Percentiles rank a stretch among this genome's conserved stretches.
phyloP scores from a whole-genome alignment of 1,140 invertebrate genomes.

The Limonius californicus region DNA sequence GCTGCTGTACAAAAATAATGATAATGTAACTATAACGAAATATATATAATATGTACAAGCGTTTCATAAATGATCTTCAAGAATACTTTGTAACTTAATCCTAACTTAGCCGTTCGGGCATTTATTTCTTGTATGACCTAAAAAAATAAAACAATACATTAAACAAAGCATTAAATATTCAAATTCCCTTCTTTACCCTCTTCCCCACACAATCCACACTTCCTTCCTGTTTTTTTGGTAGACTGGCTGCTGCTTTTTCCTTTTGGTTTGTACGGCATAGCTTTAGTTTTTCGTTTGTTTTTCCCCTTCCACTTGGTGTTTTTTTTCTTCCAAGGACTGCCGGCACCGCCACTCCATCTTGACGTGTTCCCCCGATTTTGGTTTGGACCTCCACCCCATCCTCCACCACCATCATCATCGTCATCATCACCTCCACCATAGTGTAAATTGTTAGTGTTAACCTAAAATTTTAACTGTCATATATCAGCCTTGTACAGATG shows the following conservation, averaged over 20 bases:
- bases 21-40: too few species aligned
- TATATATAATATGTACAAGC: too few species aligned
- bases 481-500: background rate
- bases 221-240: conserved; percentile 30
- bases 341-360: background rate
- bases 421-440: conserved; percentile 27
- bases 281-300: conserved; percentile 24
- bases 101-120: conserved; percentile 26
- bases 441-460: background rate
- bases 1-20: too few species aligned
- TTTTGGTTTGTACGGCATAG: conserved; percentile 20
- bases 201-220: conserved; percentile 41
- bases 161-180: too few species aligned
- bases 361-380: background rate
- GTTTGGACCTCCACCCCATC: conserved; percentile 17
- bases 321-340: conserved; percentile 10
- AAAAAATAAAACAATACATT: conserved; percentile 8
- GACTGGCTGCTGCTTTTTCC: background rate
- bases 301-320: conserved; percentile 18
- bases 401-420: conserved; percentile 22
- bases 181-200: conserved; percentile 35
- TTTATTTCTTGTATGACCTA: conserved; percentile 30
- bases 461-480: conserved; percentile 1
- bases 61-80: background rate
- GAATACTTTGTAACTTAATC: background rate